phyloP scores from a whole-genome alignment of 2,888 invertebrate genomes.

The Andrena hattorfiana region DNA sequence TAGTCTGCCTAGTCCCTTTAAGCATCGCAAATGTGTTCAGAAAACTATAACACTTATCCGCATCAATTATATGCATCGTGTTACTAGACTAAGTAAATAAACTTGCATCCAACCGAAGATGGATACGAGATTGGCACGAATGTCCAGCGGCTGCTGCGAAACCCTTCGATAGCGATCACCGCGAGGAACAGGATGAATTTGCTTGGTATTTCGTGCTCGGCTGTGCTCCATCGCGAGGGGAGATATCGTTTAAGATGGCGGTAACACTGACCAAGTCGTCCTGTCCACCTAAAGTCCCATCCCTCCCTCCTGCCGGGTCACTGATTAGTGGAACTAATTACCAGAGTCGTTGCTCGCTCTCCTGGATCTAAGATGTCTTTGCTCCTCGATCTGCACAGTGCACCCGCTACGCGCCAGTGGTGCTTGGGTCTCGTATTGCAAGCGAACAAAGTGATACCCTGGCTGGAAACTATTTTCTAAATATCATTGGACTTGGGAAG shows the following conservation, averaged over 20 bases:
- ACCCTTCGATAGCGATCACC: constrained; percentile 36
- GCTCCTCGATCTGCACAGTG: constrained; percentile 68
- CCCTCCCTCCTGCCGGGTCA: constrained; percentile 57
- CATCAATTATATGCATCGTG: neutral
- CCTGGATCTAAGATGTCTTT: constrained; percentile 69
- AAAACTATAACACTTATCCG: neutral
- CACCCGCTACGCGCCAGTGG: constrained; percentile 57
- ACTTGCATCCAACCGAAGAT: neutral
- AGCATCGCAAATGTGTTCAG: neutral
- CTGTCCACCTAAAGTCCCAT: constrained; percentile 63
- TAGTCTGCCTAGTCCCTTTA: no score
- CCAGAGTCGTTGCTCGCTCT: constrained; percentile 70
- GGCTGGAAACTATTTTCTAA: neutral
- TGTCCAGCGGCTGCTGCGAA: constrained; percentile 1
- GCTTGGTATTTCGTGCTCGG: constrained; percentile 30
- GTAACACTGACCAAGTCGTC: constrained; percentile 48
- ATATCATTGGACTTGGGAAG: no score
- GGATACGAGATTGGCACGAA: neutral
- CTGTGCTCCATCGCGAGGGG: constrained; percentile 39
- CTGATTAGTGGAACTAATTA: constrained; percentile 80
- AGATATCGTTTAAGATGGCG: constrained; percentile 68
- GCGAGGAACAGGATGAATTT: constrained; percentile 55
- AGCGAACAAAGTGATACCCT: neutral
- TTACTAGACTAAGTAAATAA: neutral
- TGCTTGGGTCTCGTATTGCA: constrained; percentile 24